Percentiles rank a stretch among this genome's conserved stretches.
Conservation (phyloP, 2,888 invertebrate genomes). For the Sesamia inferens region DNA sequence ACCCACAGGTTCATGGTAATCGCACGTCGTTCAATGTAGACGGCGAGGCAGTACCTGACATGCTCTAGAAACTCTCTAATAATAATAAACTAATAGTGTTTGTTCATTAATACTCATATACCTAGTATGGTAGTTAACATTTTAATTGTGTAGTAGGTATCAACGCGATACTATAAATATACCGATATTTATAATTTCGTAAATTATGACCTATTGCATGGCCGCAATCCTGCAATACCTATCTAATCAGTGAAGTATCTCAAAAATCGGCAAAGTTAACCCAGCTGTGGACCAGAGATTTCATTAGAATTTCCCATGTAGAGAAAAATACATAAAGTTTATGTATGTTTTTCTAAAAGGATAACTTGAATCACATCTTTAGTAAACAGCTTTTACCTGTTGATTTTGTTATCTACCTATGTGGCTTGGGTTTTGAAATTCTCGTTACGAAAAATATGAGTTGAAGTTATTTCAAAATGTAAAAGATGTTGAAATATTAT, state of each 20-base stretch:
- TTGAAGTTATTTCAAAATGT: constrained; percentile 1
- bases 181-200: constrained; percentile 11
- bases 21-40: neutral
- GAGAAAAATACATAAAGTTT: neutral
- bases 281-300: neutral
- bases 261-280: neutral
- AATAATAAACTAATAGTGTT: constrained; percentile 7
- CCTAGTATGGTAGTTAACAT: neutral
- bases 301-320: neutral
- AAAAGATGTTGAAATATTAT: constrained; percentile 23
- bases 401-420: neutral
- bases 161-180: constrained; percentile 1
- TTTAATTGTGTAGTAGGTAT: constrained; percentile 1
- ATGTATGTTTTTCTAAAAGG: neutral
- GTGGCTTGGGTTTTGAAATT: neutral
- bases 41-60: neutral
- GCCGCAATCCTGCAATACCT: no score
- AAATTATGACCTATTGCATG: no score
- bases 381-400: neutral
- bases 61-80: neutral
- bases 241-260: neutral
- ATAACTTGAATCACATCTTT: no score
- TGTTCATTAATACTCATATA: constrained; percentile 20
- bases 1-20: neutral
- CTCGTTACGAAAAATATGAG: neutral